These are phyloP conservation scores for Lutraria rhynchaena DNA, from an alignment of 1,140 invertebrate species.

Conservation along the genomic window DNA sequence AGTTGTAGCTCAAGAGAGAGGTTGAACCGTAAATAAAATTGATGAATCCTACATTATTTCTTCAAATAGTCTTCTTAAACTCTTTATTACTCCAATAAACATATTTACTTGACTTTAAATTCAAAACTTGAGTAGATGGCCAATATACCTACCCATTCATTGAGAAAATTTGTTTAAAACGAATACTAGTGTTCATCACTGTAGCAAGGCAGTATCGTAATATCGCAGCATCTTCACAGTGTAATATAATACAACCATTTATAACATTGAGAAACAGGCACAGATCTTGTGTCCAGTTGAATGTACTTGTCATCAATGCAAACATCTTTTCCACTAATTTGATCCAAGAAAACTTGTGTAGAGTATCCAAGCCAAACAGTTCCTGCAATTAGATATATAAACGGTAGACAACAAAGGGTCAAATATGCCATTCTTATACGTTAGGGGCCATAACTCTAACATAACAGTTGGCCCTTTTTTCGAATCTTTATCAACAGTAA, in stretches of 20 bases:
- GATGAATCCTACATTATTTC: no score
- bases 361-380: constrained; percentile 95
- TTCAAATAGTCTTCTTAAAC: no score
- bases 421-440: no score
- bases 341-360: constrained; percentile 99
- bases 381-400: constrained; percentile 85
- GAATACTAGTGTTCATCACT: constrained; percentile 98
- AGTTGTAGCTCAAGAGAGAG: no score
- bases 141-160: constrained; percentile 96
- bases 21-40: no score
- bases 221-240: constrained; percentile 98
- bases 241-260: constrained; percentile 97
- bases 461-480: no score
- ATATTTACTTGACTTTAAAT: no score
- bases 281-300: constrained; percentile 98
- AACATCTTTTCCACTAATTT: constrained; percentile 98
- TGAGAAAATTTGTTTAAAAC: constrained; percentile 99
- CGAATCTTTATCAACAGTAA: no score
- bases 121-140: no score
- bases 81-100: no score
- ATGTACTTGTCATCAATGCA: constrained; percentile 98
- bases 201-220: constrained; percentile 97
- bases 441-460: no score
- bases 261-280: constrained; percentile 98
- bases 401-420: no score